Evolutionary conservation across 1,140 invertebrate species (phyloP).

Genomic region (Achatina immaculata): DNA sequence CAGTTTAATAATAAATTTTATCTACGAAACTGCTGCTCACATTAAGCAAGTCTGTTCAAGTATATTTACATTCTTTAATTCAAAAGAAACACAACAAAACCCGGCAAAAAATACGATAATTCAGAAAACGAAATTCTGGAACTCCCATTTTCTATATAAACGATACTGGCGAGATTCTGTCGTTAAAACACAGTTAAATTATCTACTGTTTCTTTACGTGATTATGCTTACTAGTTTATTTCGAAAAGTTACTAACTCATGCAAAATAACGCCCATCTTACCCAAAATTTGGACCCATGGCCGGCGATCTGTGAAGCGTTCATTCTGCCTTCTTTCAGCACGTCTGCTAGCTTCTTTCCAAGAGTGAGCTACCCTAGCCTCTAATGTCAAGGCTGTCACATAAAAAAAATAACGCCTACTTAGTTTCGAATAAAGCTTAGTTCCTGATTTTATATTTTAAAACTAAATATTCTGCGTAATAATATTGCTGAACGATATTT

Average conservation of each 20-base stretch:
- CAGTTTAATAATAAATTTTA: no score
- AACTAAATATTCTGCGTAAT: neutral
- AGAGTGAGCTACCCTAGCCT: neutral
- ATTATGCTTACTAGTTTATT: neutral
- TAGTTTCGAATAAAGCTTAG: neutral
- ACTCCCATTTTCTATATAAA: neutral
- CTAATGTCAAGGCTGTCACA: neutral
- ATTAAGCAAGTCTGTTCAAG: no score
- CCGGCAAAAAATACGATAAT: neutral
- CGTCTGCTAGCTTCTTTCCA: neutral
- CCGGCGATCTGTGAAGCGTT: neutral
- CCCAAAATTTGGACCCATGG: neutral
- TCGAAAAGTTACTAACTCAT: neutral
- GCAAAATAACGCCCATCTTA: neutral
- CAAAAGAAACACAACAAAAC: neutral
- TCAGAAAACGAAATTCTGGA: neutral
- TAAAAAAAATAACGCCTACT: neutral
- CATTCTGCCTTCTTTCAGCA: neutral
- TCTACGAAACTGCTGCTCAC: no score
- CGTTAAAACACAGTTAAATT: no score
- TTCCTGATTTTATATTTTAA: neutral
- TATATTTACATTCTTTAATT: no score
- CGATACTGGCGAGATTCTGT: no score
- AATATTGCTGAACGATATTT: neutral
- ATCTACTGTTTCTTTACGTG: no score